Conservation (phyloP, 2,113 vertebrate genomes). For the Fukomys damarensis region DNA sequence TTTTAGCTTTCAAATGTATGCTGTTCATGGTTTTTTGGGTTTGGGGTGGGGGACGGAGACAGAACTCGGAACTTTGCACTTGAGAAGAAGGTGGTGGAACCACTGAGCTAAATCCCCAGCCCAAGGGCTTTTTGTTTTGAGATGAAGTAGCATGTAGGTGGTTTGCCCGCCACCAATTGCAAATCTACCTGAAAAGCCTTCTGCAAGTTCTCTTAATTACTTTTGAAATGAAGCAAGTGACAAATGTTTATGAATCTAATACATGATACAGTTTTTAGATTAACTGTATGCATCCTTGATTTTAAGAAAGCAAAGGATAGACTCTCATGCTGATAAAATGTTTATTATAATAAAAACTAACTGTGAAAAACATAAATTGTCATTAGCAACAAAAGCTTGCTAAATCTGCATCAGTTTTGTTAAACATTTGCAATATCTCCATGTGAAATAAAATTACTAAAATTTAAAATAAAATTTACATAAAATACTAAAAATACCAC, state of each 20-base stretch:
- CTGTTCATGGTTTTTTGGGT: neutral
- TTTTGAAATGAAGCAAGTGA: neutral
- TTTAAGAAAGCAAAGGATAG: neutral
- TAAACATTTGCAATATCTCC: constrained; percentile 10
- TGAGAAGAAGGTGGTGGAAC: too few species aligned
- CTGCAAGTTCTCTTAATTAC: neutral
- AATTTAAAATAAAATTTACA: too few species aligned
- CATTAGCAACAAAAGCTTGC: neutral
- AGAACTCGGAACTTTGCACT: too few species aligned
- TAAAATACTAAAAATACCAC: neutral
- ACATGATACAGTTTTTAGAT: neutral
- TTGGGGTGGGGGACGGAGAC: too few species aligned
- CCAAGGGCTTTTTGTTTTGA: neutral
- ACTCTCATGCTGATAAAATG: neutral
- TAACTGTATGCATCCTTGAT: neutral
- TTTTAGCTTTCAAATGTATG: neutral
- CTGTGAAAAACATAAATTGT: neutral
- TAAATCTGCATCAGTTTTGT: neutral
- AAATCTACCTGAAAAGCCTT: neutral
- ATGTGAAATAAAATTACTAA: neutral
- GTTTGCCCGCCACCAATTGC: neutral
- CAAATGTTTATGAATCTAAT: neutral
- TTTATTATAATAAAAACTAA: constrained; percentile 5
- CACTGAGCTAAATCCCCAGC: too few species aligned
- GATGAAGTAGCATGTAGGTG: neutral